These are phyloP conservation scores for Neoarius graeffei DNA, from an alignment of 2,113 vertebrate genomes.

Conservation along the genomic window DNA sequence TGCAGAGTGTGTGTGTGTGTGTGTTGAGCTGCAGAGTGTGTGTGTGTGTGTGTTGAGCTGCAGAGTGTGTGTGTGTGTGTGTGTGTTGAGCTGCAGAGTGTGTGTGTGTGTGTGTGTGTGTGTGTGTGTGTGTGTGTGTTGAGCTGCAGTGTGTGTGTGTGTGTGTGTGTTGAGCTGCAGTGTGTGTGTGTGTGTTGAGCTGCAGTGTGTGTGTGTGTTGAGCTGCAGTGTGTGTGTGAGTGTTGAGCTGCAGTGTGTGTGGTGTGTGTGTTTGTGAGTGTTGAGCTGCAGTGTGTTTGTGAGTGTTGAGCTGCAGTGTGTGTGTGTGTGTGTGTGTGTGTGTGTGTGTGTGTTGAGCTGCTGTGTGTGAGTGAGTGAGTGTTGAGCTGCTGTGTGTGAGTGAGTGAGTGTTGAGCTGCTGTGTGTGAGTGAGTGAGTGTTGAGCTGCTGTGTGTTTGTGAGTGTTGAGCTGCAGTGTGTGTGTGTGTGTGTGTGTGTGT, in stretches of 20 bases:
- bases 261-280: too few relatives aligned
- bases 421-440: not conserved
- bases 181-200: too few relatives aligned
- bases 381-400: not conserved
- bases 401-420: too few relatives aligned
- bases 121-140: not conserved
- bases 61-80: not conserved
- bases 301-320: slow-evolving; percentile 47
- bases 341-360: too few relatives aligned
- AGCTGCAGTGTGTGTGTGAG: not conserved
- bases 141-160: too few relatives aligned
- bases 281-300: not conserved
- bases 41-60: not conserved
- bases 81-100: too few relatives aligned
- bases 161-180: not conserved
- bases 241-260: too few relatives aligned
- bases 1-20: too few relatives aligned
- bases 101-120: slow-evolving; percentile 62
- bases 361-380: too few relatives aligned
- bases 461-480: too few relatives aligned
- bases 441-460: not conserved
- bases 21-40: not conserved
- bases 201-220: not conserved
- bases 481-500: not conserved
- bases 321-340: slow-evolving; percentile 58